Evolutionary conservation across 2,113 vertebrate species (phyloP).

Genomic region (Suncus etruscus): DNA sequence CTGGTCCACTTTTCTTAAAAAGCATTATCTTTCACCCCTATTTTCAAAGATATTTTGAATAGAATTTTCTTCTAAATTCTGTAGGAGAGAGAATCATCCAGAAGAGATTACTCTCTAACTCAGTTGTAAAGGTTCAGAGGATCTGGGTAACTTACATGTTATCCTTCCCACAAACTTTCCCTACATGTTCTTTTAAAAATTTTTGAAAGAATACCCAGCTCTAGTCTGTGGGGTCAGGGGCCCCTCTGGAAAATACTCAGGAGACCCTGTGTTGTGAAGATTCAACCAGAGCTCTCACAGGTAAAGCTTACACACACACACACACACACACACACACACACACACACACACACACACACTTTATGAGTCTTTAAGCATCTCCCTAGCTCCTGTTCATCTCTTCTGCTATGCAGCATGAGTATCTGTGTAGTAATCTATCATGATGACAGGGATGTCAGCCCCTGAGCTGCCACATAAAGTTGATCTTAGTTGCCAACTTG

Average conservation of each 20-base stretch:
- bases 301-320: too few relatives aligned
- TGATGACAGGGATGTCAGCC: not conserved
- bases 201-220: too few relatives aligned
- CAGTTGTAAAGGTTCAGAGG: not conserved
- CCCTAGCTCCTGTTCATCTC: too few relatives aligned
- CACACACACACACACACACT: too few relatives aligned
- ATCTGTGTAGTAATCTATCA: not conserved
- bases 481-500: not conserved
- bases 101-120: not conserved
- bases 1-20: conserved; percentile 51
- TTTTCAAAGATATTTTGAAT: not conserved
- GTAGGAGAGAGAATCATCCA: not conserved
- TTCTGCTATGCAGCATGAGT: not conserved
- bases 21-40: conserved; percentile 47
- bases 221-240: too few relatives aligned
- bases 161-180: not conserved
- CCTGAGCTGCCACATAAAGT: not conserved
- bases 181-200: not conserved
- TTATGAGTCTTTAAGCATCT: too few relatives aligned
- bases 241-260: too few relatives aligned
- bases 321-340: too few relatives aligned
- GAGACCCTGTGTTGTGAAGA: too few relatives aligned
- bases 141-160: not conserved
- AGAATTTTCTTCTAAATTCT: conserved; percentile 35
- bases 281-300: too few relatives aligned